A percentile compares a stretch with the other conserved stretches of the same genome.
Evolutionary conservation across 2,797 vertebrate species (phyloP).

Genomic region (Artibeus lituratus): DNA sequence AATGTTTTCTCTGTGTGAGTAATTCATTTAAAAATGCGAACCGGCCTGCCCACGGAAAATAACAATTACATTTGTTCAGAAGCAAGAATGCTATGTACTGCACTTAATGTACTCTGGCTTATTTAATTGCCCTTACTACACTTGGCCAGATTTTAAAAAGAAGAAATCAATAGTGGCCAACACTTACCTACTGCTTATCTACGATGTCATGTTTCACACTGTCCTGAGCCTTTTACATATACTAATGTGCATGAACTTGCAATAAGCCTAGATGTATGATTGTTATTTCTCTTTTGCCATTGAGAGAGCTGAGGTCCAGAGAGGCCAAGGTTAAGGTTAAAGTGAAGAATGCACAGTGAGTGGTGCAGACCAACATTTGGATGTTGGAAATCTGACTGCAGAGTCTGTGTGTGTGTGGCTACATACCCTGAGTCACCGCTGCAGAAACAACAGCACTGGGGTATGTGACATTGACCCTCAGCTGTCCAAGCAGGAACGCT

Average conservation of each 20-base stretch:
- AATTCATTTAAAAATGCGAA: background rate
- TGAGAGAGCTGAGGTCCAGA: background rate
- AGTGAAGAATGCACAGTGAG: background rate
- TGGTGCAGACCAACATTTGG: rapidly evolving
- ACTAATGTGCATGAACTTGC: background rate
- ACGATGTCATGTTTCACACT: background rate
- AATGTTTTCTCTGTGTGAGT: background rate
- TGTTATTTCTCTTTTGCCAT: background rate
- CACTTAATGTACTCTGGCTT: background rate
- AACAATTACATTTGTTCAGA: background rate
- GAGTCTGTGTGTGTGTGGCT: background rate
- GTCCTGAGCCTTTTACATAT: background rate
- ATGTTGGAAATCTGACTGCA: background rate
- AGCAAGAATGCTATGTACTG: background rate
- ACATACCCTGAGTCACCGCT: background rate
- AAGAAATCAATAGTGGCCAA: conserved; percentile 11
- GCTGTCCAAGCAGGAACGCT: background rate
- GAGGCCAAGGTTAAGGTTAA: background rate
- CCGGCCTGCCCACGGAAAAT: background rate
- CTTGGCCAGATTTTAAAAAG: background rate
- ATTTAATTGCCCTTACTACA: background rate
- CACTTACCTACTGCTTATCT: conserved; percentile 34
- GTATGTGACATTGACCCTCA: rapidly evolving
- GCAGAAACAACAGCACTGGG: no score
- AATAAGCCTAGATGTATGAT: background rate